phyloP scores from a whole-genome alignment of 2,113 vertebrate species.

The Mungos mungo region DNA sequence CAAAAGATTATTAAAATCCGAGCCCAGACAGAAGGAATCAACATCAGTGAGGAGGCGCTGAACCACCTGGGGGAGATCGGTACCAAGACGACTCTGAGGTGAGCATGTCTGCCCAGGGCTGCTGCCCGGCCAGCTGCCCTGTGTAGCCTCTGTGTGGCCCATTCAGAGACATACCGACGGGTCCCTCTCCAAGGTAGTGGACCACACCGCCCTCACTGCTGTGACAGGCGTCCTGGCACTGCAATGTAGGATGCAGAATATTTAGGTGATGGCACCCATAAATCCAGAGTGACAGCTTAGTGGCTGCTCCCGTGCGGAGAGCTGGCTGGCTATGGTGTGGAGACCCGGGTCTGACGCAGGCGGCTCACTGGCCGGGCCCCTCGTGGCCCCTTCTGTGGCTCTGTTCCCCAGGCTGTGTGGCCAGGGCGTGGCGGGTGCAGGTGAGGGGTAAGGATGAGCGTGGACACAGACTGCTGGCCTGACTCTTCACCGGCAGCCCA shows the following conservation, averaged over 20 bases:
- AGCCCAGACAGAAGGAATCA: conserved; percentile 96
- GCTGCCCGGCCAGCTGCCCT: not conserved
- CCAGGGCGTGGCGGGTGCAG: not conserved
- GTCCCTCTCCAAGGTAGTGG: not conserved
- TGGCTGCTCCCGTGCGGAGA: too few species aligned
- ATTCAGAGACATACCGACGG: not conserved
- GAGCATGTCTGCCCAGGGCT: not conserved
- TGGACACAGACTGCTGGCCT: not conserved
- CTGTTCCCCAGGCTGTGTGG: not conserved
- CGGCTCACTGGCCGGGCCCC: not conserved
- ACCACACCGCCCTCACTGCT: not conserved
- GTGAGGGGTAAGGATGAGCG: rapidly evolving
- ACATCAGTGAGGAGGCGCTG: conserved; percentile 94
- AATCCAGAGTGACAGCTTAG: too few species aligned
- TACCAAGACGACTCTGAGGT: conserved; percentile 98
- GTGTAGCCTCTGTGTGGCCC: not conserved
- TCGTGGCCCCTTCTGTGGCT: too few species aligned
- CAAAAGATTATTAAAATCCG: conserved; percentile 98
- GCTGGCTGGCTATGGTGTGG: not conserved
- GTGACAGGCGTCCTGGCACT: not conserved
- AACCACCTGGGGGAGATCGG: conserved; percentile 96
- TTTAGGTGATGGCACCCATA: not conserved
- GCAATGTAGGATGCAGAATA: too few species aligned
- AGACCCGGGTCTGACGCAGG: not conserved
- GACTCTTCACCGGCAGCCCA: not conserved